Percentiles rank a stretch among this genome's conserved stretches.
Conservation (phyloP, 2,113 vertebrate genomes). For the Connochaetes taurinus region DNA sequence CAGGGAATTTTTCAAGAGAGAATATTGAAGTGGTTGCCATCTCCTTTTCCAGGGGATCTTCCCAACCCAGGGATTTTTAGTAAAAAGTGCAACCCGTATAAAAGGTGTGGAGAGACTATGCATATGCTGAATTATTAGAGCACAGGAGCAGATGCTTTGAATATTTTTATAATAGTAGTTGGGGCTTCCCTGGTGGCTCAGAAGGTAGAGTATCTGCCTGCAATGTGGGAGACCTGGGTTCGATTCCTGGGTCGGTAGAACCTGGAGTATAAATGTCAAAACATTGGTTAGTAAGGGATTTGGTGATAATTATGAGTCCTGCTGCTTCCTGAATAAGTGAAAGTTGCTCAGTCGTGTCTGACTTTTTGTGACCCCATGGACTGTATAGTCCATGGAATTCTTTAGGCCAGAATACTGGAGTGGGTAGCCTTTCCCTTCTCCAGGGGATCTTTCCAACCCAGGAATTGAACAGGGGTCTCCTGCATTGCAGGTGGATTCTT, state of each 20-base stretch:
- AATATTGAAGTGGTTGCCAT: neutral
- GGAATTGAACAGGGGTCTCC: neutral
- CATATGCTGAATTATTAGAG: neutral
- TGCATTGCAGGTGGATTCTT: neutral
- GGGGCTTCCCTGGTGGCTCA: no score
- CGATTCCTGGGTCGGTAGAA: neutral
- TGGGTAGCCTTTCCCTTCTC: neutral
- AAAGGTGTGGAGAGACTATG: neutral
- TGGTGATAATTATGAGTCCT: neutral
- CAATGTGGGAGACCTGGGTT: no score
- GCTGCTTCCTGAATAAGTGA: neutral
- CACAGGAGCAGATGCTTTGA: neutral
- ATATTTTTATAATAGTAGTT: neutral
- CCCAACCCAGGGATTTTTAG: neutral
- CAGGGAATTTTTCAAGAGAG: neutral
- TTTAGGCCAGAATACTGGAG: neutral
- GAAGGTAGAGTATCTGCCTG: no score
- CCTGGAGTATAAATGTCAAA: neutral
- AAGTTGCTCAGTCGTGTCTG: neutral
- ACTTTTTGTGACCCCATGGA: neutral
- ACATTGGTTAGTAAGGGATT: neutral
- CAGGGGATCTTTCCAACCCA: neutral
- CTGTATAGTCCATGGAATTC: neutral
- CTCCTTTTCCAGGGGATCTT: neutral
- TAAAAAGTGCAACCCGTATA: neutral